These are phyloP conservation scores for Alouatta caraya DNA, from an alignment of 2,797 vertebrate genomes.

Conservation along the genomic window DNA sequence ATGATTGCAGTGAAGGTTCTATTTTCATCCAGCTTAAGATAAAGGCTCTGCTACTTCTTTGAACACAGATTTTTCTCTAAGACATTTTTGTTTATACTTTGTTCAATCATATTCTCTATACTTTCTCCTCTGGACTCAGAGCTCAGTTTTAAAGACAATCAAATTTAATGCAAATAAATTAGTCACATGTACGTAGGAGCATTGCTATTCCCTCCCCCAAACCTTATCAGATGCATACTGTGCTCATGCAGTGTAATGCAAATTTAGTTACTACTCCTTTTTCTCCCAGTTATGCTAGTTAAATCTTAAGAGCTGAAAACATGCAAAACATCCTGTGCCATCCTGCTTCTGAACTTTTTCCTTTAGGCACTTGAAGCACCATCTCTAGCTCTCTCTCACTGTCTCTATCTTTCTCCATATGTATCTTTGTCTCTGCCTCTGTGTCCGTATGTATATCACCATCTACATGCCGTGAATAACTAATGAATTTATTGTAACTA, in stretches of 20 bases:
- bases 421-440: neutral
- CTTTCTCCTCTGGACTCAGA: neutral
- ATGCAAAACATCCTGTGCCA: neutral
- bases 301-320: neutral
- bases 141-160: neutral
- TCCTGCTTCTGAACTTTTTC: neutral
- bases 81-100: neutral
- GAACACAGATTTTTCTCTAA: slow-evolving; percentile 34
- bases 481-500: no score
- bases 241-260: neutral
- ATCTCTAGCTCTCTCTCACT: neutral
- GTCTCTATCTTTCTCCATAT: no score
- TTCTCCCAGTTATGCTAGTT: neutral
- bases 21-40: slow-evolving; percentile 30
- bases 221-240: fast-evolving
- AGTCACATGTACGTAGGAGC: neutral
- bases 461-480: neutral
- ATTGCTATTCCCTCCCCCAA: neutral
- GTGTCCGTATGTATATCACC: no score
- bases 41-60: neutral
- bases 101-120: neutral
- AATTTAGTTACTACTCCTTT: neutral
- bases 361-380: neutral
- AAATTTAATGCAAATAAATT: slow-evolving; percentile 16
- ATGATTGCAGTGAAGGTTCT: neutral